Evolutionary conservation across 92 coral and sea anemone genomes (phyloP), one percentile per base, ranked within the genome.

Genomic region (Blastomussa wellsi): DNA sequence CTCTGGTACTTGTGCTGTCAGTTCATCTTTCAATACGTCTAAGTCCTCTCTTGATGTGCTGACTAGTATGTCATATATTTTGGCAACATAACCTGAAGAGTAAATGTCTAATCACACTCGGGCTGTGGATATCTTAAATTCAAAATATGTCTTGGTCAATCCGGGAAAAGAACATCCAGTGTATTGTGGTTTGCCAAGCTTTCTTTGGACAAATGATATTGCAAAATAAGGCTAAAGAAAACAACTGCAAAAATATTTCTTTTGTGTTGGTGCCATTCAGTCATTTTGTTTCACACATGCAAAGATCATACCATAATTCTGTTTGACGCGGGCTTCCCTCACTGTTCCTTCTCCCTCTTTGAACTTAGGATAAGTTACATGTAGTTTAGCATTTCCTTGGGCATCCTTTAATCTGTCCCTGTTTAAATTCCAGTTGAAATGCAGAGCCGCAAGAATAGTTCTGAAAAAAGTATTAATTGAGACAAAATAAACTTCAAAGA

Each of bases 291-390:
- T 70, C 74, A 70, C 74, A 68, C 74, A 70, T 28, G 26, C 14
- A 44, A 73, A 24, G 17, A 38, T 22, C 77, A 60, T 76, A 86
- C 89, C 89, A 79, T 69, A 86, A 36, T 86, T 69, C 70, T 78
- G 84, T 17, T 69, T 49, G 73, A 55, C 82, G 42, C 57, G 55
- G 37, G 44, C 52, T 86, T 86, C 79, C 76, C 89, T 78, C 36
- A 86, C 84, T 39, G 79, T 52, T 36, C 78, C 77, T 26, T 86
- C 84, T 39, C 89, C 89, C 71, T 84, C 89, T 72, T 86, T 73
- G 84, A 79, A 86, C 79, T 86, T 86, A 22, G 79, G 84, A 51
- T 84, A 77, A 7, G 52, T 38, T 13, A 78, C 89, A 62, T 44
- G 26, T 8, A 71, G 84, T 55, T 86, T 86, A 31, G 36, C 14